Conservation (phyloP, 2,113 vertebrate genomes). For the human (Homo sapiens) region GRCh38 chr2:129350001-129350500, state of each 20-base stretch:
- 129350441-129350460: background rate
- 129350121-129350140: background rate
- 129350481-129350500: background rate
- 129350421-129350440: background rate
- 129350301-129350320: background rate
- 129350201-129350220: background rate
- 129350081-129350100: background rate
- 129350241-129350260: background rate
- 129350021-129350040: background rate
- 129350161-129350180: background rate
- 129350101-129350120: background rate
- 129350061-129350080: background rate
- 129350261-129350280: background rate
- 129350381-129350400: background rate
- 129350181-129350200: background rate
- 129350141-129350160: background rate
- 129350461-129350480: background rate
- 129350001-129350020: background rate
- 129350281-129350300: background rate
- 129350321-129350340: background rate
- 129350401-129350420: background rate
- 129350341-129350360: too few relatives aligned
- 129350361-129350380: background rate
- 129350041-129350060: background rate
- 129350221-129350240: background rate